These are phyloP conservation scores for Slavum lentiscoides DNA, from an alignment of 2,888 invertebrate species.

Conservation along the genomic window DNA sequence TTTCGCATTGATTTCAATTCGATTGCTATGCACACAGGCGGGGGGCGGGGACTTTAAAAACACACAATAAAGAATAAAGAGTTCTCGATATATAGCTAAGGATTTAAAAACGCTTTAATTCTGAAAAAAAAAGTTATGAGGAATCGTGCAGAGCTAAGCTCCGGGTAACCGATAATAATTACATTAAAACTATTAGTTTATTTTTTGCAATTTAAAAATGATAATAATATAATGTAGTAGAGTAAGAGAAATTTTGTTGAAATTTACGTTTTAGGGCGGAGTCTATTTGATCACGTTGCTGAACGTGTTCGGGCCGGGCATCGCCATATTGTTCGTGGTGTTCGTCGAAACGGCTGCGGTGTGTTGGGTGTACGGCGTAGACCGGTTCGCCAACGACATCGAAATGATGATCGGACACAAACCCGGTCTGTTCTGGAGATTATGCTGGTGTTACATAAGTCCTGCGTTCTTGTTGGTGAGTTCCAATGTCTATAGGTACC, in stretches of 20 bases:
- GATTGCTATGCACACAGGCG: no score
- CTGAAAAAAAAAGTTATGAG: no score
- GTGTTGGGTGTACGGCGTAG: slow-evolving; percentile 86
- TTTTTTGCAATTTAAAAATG: no score
- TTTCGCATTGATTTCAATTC: no score
- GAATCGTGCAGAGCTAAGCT: no score
- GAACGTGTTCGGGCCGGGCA: slow-evolving; percentile 84
- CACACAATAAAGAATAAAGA: no score
- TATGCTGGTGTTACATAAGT: slow-evolving; percentile 85
- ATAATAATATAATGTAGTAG: no score
- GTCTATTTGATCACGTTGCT: slow-evolving; percentile 83
- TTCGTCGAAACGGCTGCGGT: slow-evolving; percentile 89
- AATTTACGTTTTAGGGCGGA: slow-evolving; percentile 70
- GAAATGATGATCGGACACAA: slow-evolving; percentile 80
- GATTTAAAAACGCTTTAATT: no score
- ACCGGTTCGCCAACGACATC: slow-evolving; percentile 78
- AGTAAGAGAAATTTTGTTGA: neutral
- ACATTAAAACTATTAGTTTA: no score
- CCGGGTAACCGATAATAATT: no score
- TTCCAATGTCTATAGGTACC: slow-evolving; percentile 13
- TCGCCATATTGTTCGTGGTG: slow-evolving; percentile 86
- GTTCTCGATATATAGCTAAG: no score
- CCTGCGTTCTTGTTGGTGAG: slow-evolving; percentile 80
- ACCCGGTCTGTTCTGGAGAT: slow-evolving; percentile 78
- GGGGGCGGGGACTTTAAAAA: no score